These are phyloP conservation scores for Neodiprion pinetum DNA, from an alignment of 1,140 invertebrate genomes.

Conservation along the genomic window DNA sequence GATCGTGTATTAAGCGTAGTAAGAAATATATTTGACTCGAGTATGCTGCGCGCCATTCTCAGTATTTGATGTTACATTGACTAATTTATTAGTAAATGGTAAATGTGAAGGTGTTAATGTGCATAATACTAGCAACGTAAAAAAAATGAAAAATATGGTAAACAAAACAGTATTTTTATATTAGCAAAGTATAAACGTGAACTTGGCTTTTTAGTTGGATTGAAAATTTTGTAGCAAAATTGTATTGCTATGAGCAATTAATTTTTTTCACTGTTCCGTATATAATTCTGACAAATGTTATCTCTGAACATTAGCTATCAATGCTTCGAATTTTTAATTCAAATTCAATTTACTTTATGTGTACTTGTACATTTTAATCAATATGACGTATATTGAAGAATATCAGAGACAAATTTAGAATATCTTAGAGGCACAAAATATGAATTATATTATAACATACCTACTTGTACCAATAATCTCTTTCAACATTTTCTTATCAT, in stretches of 20 bases:
- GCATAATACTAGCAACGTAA: constrained; percentile 39
- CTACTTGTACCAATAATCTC: not conserved
- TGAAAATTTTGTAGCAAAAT: not conserved
- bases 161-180: constrained; percentile 56
- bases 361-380: not conserved
- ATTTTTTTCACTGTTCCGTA: too few relatives aligned
- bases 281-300: too few relatives aligned
- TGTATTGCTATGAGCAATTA: not conserved
- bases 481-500: not conserved
- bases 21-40: too few relatives aligned
- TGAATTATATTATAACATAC: not conserved
- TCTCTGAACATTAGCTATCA: too few relatives aligned
- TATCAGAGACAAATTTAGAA: not conserved
- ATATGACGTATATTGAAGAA: not conserved
- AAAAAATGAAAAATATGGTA: constrained; percentile 37
- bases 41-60: constrained; percentile 18
- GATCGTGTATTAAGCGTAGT: too few relatives aligned
- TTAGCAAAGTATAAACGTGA: constrained; percentile 31
- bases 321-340: too few relatives aligned
- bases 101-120: constrained; percentile 19
- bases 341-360: too few relatives aligned
- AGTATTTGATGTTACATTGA: constrained; percentile 15
- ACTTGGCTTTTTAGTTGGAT: not conserved
- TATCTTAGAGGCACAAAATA: not conserved
- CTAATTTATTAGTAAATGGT: not conserved